phyloP scores from a whole-genome alignment of 2,888 invertebrate genomes.

The Autographa pulchrina region DNA sequence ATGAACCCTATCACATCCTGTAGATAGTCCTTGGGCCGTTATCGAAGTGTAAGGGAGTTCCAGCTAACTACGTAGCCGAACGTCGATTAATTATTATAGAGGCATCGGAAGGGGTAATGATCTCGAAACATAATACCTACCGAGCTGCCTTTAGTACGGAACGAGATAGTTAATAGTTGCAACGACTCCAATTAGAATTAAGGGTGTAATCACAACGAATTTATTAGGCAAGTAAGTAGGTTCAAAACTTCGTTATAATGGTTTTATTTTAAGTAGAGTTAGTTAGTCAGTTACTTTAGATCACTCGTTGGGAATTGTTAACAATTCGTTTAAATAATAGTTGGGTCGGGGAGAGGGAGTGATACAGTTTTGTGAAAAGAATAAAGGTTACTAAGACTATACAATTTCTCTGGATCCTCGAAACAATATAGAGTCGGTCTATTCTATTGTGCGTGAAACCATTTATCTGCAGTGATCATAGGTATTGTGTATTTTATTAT shows the following conservation, averaged over 20 bases:
- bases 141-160: neutral
- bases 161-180: neutral
- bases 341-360: no score
- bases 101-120: conserved; percentile 14
- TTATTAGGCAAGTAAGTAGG: neutral
- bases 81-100: conserved; percentile 28
- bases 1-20: neutral
- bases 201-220: neutral
- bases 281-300: no score
- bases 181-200: neutral
- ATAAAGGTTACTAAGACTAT: no score
- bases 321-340: no score
- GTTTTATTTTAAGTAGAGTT: neutral
- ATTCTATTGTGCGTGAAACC: no score
- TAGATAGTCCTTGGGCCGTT: neutral
- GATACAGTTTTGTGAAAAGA: no score
- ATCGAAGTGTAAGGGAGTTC: conserved; percentile 1
- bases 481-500: no score
- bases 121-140: conserved; percentile 11
- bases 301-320: no score
- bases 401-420: no score
- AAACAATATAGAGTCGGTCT: no score
- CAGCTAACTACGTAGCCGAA: conserved; percentile 7
- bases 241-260: neutral
- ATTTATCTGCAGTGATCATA: no score